These are phyloP conservation scores for Squalus acanthias DNA, from an alignment of 2,797 vertebrate genomes.

Conservation along the genomic window DNA sequence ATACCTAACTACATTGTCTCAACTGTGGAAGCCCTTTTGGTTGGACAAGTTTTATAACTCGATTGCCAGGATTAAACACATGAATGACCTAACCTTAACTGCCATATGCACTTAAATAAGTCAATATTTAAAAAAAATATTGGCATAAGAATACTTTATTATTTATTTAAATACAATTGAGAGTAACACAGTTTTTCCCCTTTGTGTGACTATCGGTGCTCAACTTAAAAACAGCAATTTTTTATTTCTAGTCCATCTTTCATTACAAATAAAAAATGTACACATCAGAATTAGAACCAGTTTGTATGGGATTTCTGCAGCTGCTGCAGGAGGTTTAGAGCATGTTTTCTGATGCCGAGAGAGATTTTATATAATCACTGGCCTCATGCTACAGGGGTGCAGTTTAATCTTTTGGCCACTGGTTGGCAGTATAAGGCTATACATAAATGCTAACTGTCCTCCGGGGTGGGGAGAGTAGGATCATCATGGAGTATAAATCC, in stretches of 20 bases:
- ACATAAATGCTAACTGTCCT: background rate
- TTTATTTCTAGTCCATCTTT: background rate
- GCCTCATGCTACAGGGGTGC: background rate
- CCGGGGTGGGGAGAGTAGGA: background rate
- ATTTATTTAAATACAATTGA: background rate
- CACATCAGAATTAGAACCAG: background rate
- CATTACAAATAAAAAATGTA: background rate
- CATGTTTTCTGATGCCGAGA: background rate
- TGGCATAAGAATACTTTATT: too few species aligned
- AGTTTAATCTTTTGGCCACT: background rate
- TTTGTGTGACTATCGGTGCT: background rate
- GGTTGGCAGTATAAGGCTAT: background rate
- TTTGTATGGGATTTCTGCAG: too few species aligned
- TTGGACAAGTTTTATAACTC: background rate
- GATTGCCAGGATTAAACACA: background rate
- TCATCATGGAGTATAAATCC: background rate
- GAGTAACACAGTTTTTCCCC: background rate
- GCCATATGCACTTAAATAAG: background rate
- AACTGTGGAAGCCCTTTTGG: background rate
- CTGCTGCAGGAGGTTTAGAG: background rate
- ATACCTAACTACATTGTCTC: background rate
- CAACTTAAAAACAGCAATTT: background rate
- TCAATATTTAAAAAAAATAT: background rate
- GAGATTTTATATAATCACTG: background rate
- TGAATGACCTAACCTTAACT: background rate